Conservation (phyloP, 2,113 vertebrate species). For the Machaerirhynchus nigripectus region DNA sequence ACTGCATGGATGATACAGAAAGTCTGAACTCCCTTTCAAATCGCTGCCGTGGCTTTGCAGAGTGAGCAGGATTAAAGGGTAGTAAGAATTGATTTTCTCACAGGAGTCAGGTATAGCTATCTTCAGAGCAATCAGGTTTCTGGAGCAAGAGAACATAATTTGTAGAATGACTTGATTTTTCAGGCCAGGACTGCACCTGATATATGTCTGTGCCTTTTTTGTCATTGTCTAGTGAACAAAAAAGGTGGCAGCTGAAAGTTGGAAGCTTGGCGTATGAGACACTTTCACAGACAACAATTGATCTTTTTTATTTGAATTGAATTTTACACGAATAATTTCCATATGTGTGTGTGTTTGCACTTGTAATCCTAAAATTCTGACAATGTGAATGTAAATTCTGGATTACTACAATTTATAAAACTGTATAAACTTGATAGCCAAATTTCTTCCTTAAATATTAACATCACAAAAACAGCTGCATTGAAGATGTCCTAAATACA, state of each 20-base stretch:
- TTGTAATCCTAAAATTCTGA: background rate
- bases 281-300: background rate
- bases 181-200: background rate
- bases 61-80: slow-evolving; percentile 15
- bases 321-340: background rate
- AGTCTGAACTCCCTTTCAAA: slow-evolving; percentile 4
- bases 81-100: slow-evolving; percentile 49
- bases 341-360: background rate
- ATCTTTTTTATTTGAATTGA: background rate
- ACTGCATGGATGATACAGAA: background rate
- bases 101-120: background rate
- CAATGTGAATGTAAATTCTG: background rate
- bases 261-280: background rate
- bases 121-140: background rate
- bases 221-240: background rate
- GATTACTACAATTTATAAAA: background rate
- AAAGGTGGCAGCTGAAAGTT: background rate
- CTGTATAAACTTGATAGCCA: background rate
- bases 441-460: background rate
- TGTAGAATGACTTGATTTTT: slow-evolving; percentile 37
- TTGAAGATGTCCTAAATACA: slow-evolving; percentile 38
- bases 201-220: background rate
- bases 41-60: background rate
- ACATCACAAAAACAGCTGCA: background rate
- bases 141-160: slow-evolving; percentile 16